Conservation (phyloP, 2,888 invertebrate species). For the Heliconius charithonia region DNA sequence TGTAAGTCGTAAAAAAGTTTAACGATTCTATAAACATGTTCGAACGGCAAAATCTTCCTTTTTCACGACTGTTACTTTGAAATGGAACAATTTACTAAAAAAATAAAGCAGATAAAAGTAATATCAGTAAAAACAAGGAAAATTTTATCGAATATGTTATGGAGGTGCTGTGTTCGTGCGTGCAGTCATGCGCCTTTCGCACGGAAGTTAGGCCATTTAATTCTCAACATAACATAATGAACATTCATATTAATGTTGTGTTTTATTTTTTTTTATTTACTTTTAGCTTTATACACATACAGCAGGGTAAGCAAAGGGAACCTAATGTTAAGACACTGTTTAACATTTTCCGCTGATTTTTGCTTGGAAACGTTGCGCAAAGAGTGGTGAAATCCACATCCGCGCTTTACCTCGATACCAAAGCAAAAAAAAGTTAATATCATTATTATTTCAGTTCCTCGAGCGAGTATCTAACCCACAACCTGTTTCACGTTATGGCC, state of each 20-base stretch:
- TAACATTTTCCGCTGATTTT: no score
- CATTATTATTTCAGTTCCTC: no score
- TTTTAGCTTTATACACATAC: no score
- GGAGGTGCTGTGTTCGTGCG: neutral
- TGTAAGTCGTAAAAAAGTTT: constrained; percentile 71
- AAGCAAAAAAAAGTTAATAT: no score
- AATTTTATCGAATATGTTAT: constrained; percentile 4
- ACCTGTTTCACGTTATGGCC: no score
- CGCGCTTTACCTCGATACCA: no score
- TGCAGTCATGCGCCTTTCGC: neutral
- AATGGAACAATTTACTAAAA: constrained; percentile 38
- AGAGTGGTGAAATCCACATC: no score
- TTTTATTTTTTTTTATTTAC: neutral
- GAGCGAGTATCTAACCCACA: no score
- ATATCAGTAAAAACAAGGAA: constrained; percentile 15
- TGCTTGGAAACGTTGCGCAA: no score
- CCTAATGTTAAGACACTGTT: no score
- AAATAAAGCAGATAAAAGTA: constrained; percentile 24
- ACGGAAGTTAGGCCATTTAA: constrained; percentile 3
- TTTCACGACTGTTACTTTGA: constrained; percentile 43
- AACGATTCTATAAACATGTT: constrained; percentile 74
- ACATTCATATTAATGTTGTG: neutral
- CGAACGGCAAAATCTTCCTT: constrained; percentile 59
- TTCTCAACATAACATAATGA: neutral
- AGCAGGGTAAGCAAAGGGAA: no score